Percentiles rank a stretch among this genome's conserved stretches.
Conservation (phyloP, 2,888 invertebrate genomes). For the Caenorhabditis sp. region DNA sequence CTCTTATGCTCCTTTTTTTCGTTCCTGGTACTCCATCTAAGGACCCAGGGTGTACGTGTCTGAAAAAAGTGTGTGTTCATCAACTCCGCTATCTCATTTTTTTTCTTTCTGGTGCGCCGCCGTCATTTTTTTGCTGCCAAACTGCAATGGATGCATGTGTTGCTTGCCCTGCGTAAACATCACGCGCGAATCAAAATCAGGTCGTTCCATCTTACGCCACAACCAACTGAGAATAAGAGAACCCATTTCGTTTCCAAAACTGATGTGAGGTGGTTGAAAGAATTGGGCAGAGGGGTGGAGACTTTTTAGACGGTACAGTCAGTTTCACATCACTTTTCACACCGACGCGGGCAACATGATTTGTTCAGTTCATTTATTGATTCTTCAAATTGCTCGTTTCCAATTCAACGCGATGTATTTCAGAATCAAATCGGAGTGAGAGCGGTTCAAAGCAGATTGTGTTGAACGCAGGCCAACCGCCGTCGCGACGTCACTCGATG, state of each 20-base stretch:
- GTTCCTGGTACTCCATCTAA: no score
- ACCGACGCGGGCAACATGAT: neutral
- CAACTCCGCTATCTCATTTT: no score
- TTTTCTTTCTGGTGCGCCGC: neutral
- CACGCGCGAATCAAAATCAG: constrained; percentile 52
- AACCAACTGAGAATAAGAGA: constrained; percentile 18
- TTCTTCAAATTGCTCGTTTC: constrained; percentile 5
- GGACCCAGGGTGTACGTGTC: no score
- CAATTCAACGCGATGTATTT: no score
- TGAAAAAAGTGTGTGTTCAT: constrained; percentile 3
- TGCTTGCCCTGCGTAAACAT: constrained; percentile 55
- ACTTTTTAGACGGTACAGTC: constrained; percentile 16
- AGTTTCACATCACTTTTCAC: no score
- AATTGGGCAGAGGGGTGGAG: constrained; percentile 1
- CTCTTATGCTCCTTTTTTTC: no score
- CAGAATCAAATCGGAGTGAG: constrained; percentile 57
- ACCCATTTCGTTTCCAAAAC: no score
- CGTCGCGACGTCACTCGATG: constrained; percentile 57
- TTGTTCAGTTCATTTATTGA: neutral
- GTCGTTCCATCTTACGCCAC: constrained; percentile 43
- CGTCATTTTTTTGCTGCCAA: constrained; percentile 22
- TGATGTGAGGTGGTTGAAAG: constrained; percentile 11
- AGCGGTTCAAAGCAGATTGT: constrained; percentile 38
- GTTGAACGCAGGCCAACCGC: constrained; percentile 39
- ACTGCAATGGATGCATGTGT: constrained; percentile 41